These are phyloP conservation scores for Scyliorhinus canicula DNA, from an alignment of 2,797 vertebrate species.

Conservation along the genomic window DNA sequence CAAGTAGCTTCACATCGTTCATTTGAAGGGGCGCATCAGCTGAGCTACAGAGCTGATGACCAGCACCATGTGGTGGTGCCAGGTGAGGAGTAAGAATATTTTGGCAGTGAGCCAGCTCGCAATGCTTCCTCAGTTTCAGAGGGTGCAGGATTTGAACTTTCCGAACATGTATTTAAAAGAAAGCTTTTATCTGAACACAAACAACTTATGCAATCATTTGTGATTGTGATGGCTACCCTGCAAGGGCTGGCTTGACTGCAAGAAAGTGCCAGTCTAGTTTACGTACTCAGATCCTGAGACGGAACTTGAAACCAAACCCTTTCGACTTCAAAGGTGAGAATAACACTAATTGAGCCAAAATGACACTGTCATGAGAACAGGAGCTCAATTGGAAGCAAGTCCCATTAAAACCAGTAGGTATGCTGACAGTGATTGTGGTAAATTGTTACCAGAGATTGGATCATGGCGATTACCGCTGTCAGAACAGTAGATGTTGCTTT, in stretches of 20 bases:
- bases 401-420: background rate
- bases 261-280: background rate
- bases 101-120: background rate
- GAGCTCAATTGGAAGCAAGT: background rate
- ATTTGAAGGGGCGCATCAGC: background rate
- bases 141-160: background rate
- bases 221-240: background rate
- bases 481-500: no score
- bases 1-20: background rate
- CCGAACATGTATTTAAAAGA: background rate
- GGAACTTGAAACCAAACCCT: background rate
- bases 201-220: background rate
- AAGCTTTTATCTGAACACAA: background rate
- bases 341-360: background rate
- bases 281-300: background rate
- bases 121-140: background rate
- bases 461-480: no score
- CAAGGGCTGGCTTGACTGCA: background rate
- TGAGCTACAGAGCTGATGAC: background rate
- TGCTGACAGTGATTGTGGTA: no score
- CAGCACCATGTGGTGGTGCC: background rate
- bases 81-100: background rate
- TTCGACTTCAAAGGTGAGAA: background rate
- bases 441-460: no score
- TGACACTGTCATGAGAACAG: background rate